Evolutionary conservation across 2,113 vertebrate species (phyloP), one percentile per base, ranked within the genome.

Genomic region (Beaufortia kweichowensis): DNA sequence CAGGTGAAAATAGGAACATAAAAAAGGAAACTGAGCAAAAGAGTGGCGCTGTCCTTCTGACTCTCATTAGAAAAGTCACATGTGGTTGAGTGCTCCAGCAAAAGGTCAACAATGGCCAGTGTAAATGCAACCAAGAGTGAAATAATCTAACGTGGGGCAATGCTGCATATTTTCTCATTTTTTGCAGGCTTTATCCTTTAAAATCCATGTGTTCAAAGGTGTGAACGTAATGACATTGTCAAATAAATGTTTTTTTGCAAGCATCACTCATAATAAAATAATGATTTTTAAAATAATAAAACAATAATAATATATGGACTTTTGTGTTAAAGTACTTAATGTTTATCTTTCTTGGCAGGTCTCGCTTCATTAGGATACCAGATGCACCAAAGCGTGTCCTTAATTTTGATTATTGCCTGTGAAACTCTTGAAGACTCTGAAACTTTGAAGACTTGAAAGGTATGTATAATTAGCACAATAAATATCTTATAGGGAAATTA

Each of bases 101-200:
- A 69, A 64, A 35, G 63, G 77, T 77, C 74, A 66, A 60, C 60
- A 70, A 29, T 63, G 48, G 29, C 74, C 59, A 57, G 59, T 43
- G 65, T 70, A 56, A 56, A 78, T 24, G 24, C 66, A 59, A n/a
- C 48, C 71, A 61, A 50, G 59, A 82, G 73, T 77, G 61, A 77
- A 79, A 67, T 35, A 81, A 82, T 84, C 72, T 46, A 75, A 82
- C 33, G 35, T 21, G 31, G 48, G 41, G 75, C 75, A 76, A 46
- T 73, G 78, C 71, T 56, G 53, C 73, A 71, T 67, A 57, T 71
- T 62, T 33, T 21, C 65, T 33, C 23, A 48, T 74, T 79, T 72
- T 57, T 43, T 31, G 3, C 8, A 26, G 21, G 31, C 15, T 24
- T 56, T 50, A 77, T 28, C 53, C 68, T 63, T 79, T 61, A 59